Percentiles rank a stretch among this genome's conserved stretches.
These are phyloP conservation scores for Asteroscopus sphinx DNA, from an alignment of 2,888 invertebrate genomes.

Conservation along the genomic window DNA sequence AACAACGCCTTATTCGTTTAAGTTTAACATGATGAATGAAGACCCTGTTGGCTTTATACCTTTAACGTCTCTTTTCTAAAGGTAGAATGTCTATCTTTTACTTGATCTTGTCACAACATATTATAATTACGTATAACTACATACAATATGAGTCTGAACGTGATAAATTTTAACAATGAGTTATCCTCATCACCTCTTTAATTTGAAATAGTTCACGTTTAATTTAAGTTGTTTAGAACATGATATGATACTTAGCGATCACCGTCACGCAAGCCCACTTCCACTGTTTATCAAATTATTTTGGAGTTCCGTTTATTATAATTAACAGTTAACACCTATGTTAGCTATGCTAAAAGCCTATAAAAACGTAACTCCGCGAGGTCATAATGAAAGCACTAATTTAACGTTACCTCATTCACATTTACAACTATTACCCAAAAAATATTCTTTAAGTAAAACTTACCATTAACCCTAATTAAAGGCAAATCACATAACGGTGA, in stretches of 20 bases:
- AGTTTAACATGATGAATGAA: too few species aligned
- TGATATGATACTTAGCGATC: slow-evolving; percentile 54
- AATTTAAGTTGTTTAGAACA: slow-evolving; percentile 40
- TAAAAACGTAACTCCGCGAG: slow-evolving; percentile 5
- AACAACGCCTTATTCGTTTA: too few species aligned
- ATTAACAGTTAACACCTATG: slow-evolving; percentile 26
- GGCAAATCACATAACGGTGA: slow-evolving; percentile 1
- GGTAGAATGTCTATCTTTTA: not conserved
- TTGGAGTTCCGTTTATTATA: slow-evolving; percentile 29
- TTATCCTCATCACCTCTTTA: slow-evolving; percentile 17
- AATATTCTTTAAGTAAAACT: slow-evolving; percentile 6
- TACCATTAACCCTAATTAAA: slow-evolving; percentile 28
- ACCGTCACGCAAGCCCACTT: slow-evolving; percentile 45
- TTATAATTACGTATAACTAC: not conserved
- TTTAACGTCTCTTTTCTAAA: slow-evolving; percentile 12
- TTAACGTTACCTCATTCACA: slow-evolving; percentile 1
- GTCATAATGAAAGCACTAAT: slow-evolving; percentile 5
- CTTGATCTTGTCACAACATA: slow-evolving; percentile 9
- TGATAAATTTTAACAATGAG: slow-evolving; percentile 14
- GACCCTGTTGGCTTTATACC: not conserved
- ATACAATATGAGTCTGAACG: not conserved
- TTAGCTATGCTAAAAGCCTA: slow-evolving; percentile 8
- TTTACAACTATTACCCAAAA: slow-evolving; percentile 3
- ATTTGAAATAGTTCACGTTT: slow-evolving; percentile 33
- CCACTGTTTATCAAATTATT: slow-evolving; percentile 29